Conservation (phyloP, 1,140 invertebrate genomes). For the Mylabris phalerata region DNA sequence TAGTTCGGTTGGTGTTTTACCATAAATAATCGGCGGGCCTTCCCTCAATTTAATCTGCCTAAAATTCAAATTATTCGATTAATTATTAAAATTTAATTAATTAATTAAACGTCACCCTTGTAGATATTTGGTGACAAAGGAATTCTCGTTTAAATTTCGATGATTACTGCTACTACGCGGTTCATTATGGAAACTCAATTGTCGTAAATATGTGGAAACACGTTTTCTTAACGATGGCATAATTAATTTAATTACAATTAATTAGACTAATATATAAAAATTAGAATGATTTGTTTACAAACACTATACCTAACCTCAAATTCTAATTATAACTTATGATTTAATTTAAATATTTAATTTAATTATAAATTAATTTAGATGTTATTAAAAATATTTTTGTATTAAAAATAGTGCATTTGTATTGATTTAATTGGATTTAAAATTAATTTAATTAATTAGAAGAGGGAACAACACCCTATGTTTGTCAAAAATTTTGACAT, state of each 20-base stretch:
- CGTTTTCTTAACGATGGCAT: conserved; percentile 70
- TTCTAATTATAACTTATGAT: too few relatives aligned
- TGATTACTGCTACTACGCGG: conserved; percentile 33
- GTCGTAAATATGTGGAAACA: conserved; percentile 66
- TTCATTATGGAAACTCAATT: conserved; percentile 61
- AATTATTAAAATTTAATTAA: not conserved
- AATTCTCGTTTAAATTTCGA: conserved; percentile 51
- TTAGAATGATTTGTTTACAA: too few relatives aligned
- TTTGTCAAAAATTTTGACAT: too few relatives aligned
- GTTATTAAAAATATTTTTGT: too few relatives aligned
- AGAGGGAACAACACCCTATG: too few relatives aligned
- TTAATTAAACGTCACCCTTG: conserved; percentile 53
- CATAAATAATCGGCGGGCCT: conserved; percentile 56
- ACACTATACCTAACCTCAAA: too few relatives aligned
- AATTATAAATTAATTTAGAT: too few relatives aligned
- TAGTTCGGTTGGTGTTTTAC: conserved; percentile 58
- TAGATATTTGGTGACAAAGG: conserved; percentile 66
- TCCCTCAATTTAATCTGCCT: conserved; percentile 40
- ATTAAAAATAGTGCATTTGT: too few relatives aligned
- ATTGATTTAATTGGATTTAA: too few relatives aligned
- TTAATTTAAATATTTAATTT: too few relatives aligned
- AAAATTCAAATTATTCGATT: conserved; percentile 1
- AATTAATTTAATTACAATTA: not conserved
- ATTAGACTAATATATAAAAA: too few relatives aligned
- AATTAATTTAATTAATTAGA: too few relatives aligned